Conservation (phyloP, 2,113 vertebrate genomes). For the Cisticola juncidis region DNA sequence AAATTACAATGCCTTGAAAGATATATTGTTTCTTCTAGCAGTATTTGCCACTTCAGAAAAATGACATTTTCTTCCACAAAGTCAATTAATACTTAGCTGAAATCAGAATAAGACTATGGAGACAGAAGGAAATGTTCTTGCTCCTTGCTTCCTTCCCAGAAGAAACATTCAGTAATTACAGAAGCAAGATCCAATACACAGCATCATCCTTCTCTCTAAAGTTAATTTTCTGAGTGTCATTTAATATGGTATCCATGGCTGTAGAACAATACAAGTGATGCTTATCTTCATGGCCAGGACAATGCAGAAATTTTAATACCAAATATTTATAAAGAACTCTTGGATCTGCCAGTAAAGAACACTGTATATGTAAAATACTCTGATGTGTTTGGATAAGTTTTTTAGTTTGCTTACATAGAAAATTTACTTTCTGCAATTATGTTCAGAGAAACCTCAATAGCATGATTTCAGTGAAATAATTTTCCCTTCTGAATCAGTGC, state of each 20-base stretch:
- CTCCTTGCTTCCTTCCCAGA: background rate
- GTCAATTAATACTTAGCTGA: background rate
- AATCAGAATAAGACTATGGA: background rate
- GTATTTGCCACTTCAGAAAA: background rate
- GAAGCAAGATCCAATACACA: background rate
- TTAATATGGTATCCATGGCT: background rate
- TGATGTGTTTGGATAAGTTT: background rate
- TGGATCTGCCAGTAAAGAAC: background rate
- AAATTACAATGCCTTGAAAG: background rate
- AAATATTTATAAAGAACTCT: background rate
- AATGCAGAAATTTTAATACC: background rate
- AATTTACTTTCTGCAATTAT: background rate
- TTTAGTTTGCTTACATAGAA: background rate
- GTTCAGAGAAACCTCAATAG: background rate
- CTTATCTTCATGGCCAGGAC: background rate
- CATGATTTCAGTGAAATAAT: background rate
- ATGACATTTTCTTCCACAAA: background rate
- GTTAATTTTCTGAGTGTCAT: background rate
- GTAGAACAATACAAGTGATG: background rate
- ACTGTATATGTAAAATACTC: background rate
- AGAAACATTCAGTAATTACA: background rate
- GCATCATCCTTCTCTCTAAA: background rate
- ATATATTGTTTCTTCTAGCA: background rate
- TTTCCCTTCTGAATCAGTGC: background rate
- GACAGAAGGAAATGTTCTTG: background rate